A percentile compares a stretch with the other conserved stretches of the same genome.
Conservation (phyloP, 1,140 invertebrate genomes). For the Microplitis mediator region DNA sequence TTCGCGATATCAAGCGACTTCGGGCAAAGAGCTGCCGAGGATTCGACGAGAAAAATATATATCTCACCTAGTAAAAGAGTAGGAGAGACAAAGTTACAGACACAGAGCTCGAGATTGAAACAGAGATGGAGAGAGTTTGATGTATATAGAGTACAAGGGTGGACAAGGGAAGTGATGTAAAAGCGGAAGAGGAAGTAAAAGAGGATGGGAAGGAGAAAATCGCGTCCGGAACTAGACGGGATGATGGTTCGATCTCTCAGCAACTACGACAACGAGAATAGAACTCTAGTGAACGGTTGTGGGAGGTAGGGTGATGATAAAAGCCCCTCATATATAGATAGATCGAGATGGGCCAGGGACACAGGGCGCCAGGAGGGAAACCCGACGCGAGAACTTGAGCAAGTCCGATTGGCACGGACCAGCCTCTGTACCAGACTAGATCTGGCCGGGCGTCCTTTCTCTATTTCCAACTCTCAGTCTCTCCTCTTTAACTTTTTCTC, state of each 20-base stretch:
- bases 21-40: too few species aligned
- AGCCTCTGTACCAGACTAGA: not conserved
- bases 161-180: not conserved
- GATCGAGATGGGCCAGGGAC: not conserved
- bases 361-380: too few species aligned
- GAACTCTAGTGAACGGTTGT: too few species aligned
- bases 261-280: not conserved
- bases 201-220: not conserved
- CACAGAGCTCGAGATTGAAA: not conserved
- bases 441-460: not conserved
- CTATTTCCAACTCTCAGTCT: too few species aligned
- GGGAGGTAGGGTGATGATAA: not conserved
- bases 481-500: not conserved
- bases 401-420: too few species aligned
- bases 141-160: not conserved
- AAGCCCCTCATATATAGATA: not conserved
- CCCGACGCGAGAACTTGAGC: too few species aligned
- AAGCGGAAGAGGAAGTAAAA: not conserved
- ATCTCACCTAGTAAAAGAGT: too few species aligned
- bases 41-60: too few species aligned
- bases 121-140: not conserved
- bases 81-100: too few species aligned
- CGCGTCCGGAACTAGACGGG: conserved; percentile 1
- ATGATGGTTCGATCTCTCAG: not conserved
- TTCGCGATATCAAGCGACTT: not conserved